A percentile compares a stretch with the other conserved stretches of the same genome.
Evolutionary conservation across 2,113 vertebrate species (phyloP).

Genomic region (Vimba vimba): DNA sequence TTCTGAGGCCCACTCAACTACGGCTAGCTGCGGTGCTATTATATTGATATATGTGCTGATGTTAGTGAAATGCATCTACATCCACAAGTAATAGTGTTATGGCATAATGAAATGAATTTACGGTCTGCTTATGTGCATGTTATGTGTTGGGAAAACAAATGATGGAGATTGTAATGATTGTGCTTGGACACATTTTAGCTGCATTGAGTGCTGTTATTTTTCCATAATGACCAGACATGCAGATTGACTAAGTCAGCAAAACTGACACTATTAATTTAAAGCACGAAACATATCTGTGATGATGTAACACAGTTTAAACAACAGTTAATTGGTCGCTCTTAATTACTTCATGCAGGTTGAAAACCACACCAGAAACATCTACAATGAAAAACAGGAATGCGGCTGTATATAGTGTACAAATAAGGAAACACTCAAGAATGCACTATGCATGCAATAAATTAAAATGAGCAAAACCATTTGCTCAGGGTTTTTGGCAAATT

Average conservation of each 20-base stretch:
- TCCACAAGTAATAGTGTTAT: conserved; percentile 1
- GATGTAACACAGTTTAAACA: neutral
- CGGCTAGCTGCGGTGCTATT: neutral
- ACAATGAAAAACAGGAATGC: neutral
- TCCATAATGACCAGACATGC: neutral
- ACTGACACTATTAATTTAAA: neutral
- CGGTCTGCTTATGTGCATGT: too few relatives aligned
- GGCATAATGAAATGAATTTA: neutral
- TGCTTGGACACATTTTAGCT: neutral
- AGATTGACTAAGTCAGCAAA: neutral
- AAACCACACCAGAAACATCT: neutral
- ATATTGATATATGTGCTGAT: neutral
- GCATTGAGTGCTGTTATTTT: neutral
- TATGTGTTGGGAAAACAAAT: neutral
- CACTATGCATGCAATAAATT: neutral
- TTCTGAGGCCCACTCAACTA: conserved; percentile 4
- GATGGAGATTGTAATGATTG: neutral
- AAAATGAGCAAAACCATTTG: too few relatives aligned
- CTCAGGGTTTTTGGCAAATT: neutral
- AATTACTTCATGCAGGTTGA: neutral
- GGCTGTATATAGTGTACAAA: neutral
- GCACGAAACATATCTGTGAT: neutral
- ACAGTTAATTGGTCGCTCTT: neutral
- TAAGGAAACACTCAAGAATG: neutral
- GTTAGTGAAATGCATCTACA: conserved; percentile 6